Evolutionary conservation across 2,797 vertebrate species (phyloP).

Genomic region (Dendrocincla tyrannina): DNA sequence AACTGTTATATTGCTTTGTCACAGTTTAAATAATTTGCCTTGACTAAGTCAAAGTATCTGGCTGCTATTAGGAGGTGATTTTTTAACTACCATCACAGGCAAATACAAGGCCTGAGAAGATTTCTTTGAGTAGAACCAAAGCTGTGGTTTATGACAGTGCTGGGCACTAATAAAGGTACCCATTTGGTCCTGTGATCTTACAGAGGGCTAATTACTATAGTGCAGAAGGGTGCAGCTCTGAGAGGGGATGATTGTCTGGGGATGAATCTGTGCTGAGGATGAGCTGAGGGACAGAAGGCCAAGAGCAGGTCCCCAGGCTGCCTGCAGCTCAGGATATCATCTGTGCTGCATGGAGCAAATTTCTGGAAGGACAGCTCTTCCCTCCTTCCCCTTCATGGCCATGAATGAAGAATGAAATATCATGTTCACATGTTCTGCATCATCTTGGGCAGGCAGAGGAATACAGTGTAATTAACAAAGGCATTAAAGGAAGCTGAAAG

Average conservation of each 20-base stretch:
- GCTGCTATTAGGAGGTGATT: not conserved
- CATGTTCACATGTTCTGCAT: rapidly evolving
- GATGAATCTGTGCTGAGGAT: not conserved
- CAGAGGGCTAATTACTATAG: not conserved
- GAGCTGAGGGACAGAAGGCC: not conserved
- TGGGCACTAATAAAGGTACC: not conserved
- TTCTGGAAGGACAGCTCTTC: not conserved
- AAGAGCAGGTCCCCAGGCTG: not conserved
- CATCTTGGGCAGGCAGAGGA: not conserved
- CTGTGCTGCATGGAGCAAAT: not conserved
- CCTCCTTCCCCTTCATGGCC: not conserved
- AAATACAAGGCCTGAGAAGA: not conserved
- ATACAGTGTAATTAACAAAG: not conserved
- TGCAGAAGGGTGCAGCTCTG: not conserved
- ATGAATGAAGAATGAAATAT: not conserved
- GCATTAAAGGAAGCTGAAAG: not conserved
- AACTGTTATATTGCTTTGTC: not conserved
- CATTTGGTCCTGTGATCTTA: not conserved
- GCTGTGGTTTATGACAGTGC: not conserved
- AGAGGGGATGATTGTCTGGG: not conserved
- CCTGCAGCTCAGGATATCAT: not conserved
- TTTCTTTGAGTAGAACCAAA: not conserved
- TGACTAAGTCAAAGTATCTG: not conserved
- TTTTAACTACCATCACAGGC: not conserved
- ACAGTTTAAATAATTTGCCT: not conserved